Evolutionary conservation across 2,888 invertebrate species (phyloP).

Genomic region (Baccha elongata): DNA sequence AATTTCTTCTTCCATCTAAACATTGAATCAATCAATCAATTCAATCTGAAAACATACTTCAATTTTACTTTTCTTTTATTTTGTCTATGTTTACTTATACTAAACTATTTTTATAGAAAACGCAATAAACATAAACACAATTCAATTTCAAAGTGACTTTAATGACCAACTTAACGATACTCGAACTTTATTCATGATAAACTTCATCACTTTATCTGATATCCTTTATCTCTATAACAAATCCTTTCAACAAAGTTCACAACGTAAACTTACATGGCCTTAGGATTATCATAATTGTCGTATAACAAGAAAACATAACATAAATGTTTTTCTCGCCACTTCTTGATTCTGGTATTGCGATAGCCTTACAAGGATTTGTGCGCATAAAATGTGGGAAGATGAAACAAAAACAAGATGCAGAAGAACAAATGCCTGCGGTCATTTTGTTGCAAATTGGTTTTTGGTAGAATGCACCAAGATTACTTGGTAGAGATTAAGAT

Average conservation of each 20-base stretch:
- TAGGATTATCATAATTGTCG: neutral
- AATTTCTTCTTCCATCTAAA: neutral
- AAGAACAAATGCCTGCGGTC: neutral
- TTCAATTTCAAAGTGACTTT: neutral
- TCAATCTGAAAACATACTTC: neutral
- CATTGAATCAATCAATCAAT: neutral
- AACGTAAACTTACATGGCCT: neutral
- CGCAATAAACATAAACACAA: no score
- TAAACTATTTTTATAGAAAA: no score
- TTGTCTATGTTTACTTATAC: neutral
- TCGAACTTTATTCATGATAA: constrained; percentile 10
- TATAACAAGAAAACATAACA: neutral
- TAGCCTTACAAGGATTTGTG: constrained; percentile 9
- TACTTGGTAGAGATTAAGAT: neutral
- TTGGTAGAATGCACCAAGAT: neutral
- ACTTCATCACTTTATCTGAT: neutral
- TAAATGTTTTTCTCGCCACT: neutral
- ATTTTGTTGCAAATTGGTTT: neutral
- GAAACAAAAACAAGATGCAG: neutral
- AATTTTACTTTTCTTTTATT: no score
- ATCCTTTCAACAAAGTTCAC: neutral
- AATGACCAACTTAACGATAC: constrained; percentile 8
- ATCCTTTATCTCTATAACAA: constrained; percentile 6
- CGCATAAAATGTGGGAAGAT: neutral
- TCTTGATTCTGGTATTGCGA: neutral